Conservation (phyloP, 2,113 vertebrate species). For the Tetrao urogallus region DNA sequence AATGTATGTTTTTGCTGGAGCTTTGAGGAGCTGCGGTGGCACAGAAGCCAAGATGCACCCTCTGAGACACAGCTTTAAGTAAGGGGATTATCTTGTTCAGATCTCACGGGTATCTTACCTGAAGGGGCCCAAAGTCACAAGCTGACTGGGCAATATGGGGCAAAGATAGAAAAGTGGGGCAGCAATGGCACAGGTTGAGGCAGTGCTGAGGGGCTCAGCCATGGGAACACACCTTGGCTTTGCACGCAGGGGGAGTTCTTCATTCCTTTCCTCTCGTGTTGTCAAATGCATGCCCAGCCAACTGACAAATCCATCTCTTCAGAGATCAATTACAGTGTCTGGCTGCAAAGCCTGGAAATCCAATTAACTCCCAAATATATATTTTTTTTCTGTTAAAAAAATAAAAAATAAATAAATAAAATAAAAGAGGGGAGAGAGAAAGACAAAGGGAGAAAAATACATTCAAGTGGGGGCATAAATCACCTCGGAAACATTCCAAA, state of each 20-base stretch:
- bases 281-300: slow-evolving; percentile 76
- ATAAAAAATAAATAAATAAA: neutral
- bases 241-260: slow-evolving; percentile 19
- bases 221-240: slow-evolving; percentile 1
- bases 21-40: neutral
- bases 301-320: slow-evolving; percentile 81
- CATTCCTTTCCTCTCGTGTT: slow-evolving; percentile 60
- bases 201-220: neutral
- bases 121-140: neutral
- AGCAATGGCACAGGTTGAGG: neutral
- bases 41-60: neutral
- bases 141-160: neutral
- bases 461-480: slow-evolving; percentile 64
- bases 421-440: neutral
- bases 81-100: neutral
- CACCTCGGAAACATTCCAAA: slow-evolving; percentile 72
- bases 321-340: slow-evolving; percentile 81
- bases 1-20: neutral
- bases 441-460: slow-evolving; percentile 68
- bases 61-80: neutral
- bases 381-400: neutral
- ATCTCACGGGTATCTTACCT: neutral
- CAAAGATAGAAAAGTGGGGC: neutral
- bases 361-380: slow-evolving; percentile 80
- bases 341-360: slow-evolving; percentile 78